Base-by-base conservation (phyloP, 1,140 invertebrate genomes). In the Lanistes nyassanus region DNA sequence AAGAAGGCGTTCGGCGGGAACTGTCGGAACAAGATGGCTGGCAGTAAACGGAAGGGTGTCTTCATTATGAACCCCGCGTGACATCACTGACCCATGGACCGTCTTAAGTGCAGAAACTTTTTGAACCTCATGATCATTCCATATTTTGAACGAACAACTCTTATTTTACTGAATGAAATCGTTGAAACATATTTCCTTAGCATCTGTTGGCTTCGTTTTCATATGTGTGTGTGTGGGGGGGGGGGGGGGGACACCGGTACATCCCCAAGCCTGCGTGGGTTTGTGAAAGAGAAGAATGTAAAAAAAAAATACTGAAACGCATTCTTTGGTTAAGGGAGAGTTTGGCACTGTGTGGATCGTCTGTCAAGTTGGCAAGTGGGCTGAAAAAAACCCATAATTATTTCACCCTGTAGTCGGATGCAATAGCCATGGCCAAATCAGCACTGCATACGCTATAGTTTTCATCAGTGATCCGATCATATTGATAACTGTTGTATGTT, bases 1-100 rank as follows among this genome's bases (percentile, higher is more conserved):
- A 72, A 72, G 70, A 72, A 42, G 42, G 55, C 70, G 5, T 13
- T 42, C 36, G 55, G 60, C 36, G 70, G 70, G 0, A 26, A 62
- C 6, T 72, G 70, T 26, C 70, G 70, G 51, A 60, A 36, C 29
- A 60, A 36, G 55, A 60, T 60, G n/a, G 34, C 36, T 11, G 29
- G 56, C 11, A 3, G n/a, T 26, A 26, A 34, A n/a, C 34, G 13
- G 11, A 16, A 3, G n/a, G 13, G 2, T 7, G 31, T 5, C 11
- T 34, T 7, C 1, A 31, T 56, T 16, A n/a, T 7, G 55, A 34
- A 60, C 70, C 29, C 39, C 23, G 13, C 60, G 68, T 60, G 37
- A 67, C 23, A 13, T 34, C 51, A 39, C 0, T 23, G 6, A 23
- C 39, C 9, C 67, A 5, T n/a, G 0, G 0, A 67, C 21, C 37